These are phyloP conservation scores for Chirona hameri DNA, from an alignment of 2,888 invertebrate species.

Conservation along the genomic window DNA sequence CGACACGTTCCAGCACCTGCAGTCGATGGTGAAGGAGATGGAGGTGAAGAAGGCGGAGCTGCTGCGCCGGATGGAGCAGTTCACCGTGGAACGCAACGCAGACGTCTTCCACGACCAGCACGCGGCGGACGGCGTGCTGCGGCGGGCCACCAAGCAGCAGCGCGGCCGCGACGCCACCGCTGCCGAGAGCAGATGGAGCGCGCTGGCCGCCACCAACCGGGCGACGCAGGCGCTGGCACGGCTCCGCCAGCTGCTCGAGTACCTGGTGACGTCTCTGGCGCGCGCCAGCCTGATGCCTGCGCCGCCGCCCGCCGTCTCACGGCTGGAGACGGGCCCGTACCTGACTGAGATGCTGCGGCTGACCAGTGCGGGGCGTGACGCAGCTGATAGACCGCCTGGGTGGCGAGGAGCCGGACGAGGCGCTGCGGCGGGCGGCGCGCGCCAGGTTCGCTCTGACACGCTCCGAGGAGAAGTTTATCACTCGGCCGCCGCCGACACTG, in stretches of 20 bases:
- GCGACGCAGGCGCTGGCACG: not conserved
- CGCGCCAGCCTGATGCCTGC: not conserved
- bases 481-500: not conserved
- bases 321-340: not conserved
- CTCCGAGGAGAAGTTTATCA: not conserved
- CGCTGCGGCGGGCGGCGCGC: not conserved
- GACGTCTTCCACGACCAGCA: not conserved
- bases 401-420: not conserved
- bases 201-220: not conserved
- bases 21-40: not conserved
- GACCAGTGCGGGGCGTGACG: not conserved
- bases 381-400: not conserved
- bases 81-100: not conserved
- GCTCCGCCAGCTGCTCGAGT: not conserved
- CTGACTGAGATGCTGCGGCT: not conserved
- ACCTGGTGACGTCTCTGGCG: not conserved
- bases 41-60: not conserved
- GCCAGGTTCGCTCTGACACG: not conserved
- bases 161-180: not conserved
- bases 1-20: not conserved
- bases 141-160: not conserved
- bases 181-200: not conserved
- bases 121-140: not conserved
- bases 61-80: not conserved
- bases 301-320: not conserved